phyloP scores from a whole-genome alignment of 2,888 invertebrate species.

The Zaprionus obscuricornis region DNA sequence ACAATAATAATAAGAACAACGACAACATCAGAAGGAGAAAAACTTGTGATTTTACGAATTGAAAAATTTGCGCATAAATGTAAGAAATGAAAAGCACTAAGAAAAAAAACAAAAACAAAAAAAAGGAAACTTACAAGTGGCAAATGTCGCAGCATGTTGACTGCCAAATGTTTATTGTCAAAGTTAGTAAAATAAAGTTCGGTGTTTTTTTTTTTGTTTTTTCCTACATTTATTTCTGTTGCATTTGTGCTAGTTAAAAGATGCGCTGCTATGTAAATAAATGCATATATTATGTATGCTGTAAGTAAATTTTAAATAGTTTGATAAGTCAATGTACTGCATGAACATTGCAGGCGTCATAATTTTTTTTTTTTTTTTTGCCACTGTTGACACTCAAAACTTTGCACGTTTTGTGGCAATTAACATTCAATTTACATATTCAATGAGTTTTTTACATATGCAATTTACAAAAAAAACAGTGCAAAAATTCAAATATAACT shows the following conservation, averaged over 20 bases:
- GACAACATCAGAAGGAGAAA: conserved; percentile 9
- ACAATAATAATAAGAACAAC: background rate
- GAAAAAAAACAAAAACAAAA: conserved; percentile 45
- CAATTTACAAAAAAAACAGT: background rate
- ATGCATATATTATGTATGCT: background rate
- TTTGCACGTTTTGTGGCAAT: conserved; percentile 28
- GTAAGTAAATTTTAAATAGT: conserved; percentile 18
- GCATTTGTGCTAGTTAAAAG: conserved; percentile 36
- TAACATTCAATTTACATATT: conserved; percentile 38
- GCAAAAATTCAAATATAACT: conserved; percentile 10
- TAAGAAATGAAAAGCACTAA: conserved; percentile 22
- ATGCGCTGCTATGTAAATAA: conserved; percentile 33
- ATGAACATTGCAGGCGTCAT: conserved; percentile 21
- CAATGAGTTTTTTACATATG: no score
- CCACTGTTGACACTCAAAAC: conserved; percentile 29
- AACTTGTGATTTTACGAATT: conserved; percentile 61
- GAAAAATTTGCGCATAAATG: conserved; percentile 62
- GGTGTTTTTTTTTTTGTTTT: background rate
- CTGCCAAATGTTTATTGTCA: conserved; percentile 72
- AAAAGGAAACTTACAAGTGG: conserved; percentile 41
- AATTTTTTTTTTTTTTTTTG: conserved; percentile 27
- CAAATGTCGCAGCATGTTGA: conserved; percentile 52
- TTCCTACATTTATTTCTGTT: conserved; percentile 24
- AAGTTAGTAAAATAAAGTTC: conserved; percentile 41
- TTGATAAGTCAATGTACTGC: conserved; percentile 8